Evolutionary conservation across 2,797 vertebrate species (phyloP).

Genomic region (Intellagama lesueurii): DNA sequence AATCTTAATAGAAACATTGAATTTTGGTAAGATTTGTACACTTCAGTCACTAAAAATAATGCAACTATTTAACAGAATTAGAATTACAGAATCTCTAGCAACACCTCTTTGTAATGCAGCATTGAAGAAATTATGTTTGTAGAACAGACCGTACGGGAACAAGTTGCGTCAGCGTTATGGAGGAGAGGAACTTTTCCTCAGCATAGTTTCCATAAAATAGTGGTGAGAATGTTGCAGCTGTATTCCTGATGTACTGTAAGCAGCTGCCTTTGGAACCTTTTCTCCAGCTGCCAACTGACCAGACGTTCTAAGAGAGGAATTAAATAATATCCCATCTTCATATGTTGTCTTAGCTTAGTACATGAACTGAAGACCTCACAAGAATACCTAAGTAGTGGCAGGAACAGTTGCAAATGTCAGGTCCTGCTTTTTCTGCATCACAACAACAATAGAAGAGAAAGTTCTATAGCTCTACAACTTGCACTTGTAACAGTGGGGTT

Average conservation of each 20-base stretch:
- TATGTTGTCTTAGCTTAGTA: background rate
- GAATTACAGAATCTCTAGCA: constrained; percentile 22
- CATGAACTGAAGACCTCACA: background rate
- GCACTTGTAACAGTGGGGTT: too few relatives aligned
- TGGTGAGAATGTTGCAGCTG: constrained; percentile 10
- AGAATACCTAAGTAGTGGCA: background rate
- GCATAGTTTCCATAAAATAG: background rate
- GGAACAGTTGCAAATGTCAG: constrained; percentile 23
- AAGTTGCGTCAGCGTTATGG: constrained; percentile 42
- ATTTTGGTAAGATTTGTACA: constrained; percentile 1
- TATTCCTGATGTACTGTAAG: background rate
- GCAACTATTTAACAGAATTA: background rate
- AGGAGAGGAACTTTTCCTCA: constrained; percentile 19
- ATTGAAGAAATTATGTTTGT: constrained; percentile 11
- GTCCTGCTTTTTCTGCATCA: background rate
- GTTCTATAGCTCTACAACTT: background rate
- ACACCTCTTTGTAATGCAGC: background rate
- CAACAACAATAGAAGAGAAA: background rate
- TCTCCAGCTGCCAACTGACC: constrained; percentile 23
- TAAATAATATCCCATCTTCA: constrained; percentile 6
- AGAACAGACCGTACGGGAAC: constrained; percentile 32
- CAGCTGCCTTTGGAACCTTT: constrained; percentile 32
- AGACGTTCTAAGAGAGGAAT: constrained; percentile 24
- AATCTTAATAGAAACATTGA: constrained; percentile 14
- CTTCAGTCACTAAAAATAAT: background rate